These are phyloP conservation scores for Cryptoprocta ferox DNA, from an alignment of 2,797 vertebrate genomes.

Conservation along the genomic window DNA sequence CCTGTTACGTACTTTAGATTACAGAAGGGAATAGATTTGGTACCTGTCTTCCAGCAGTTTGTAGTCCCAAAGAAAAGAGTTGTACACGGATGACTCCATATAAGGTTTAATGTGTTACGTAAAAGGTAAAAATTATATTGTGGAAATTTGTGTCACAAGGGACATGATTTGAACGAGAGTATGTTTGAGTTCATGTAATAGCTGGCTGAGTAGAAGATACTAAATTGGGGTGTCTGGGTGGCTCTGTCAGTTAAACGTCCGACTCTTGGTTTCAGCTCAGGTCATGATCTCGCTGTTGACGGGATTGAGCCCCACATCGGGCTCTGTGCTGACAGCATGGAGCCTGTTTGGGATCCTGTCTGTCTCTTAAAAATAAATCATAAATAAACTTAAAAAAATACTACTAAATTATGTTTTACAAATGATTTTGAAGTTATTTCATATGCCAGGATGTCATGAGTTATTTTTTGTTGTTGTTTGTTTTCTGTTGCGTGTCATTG, in stretches of 20 bases:
- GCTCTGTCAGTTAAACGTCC: no score
- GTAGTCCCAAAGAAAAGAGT: background rate
- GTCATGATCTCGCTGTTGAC: no score
- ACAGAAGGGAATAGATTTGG: background rate
- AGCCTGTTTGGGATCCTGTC: no score
- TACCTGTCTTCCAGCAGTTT: conserved; percentile 2
- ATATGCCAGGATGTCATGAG: background rate
- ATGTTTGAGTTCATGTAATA: conserved; percentile 31
- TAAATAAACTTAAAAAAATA: no score
- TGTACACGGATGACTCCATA: background rate
- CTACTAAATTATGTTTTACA: conserved; percentile 25
- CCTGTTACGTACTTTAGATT: background rate
- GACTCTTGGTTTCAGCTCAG: no score
- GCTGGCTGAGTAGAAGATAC: background rate
- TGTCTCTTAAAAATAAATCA: no score
- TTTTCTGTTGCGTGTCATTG: background rate
- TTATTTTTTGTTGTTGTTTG: background rate
- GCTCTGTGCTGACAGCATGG: no score
- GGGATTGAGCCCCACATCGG: no score
- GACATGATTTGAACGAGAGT: background rate
- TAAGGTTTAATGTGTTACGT: background rate
- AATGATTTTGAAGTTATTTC: conserved; percentile 39
- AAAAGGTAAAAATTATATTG: background rate
- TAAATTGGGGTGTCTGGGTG: background rate
- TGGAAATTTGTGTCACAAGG: conserved; percentile 21